These are phyloP conservation scores for Cantharis lateralis DNA, from an alignment of 2,888 invertebrate species.

Conservation along the genomic window DNA sequence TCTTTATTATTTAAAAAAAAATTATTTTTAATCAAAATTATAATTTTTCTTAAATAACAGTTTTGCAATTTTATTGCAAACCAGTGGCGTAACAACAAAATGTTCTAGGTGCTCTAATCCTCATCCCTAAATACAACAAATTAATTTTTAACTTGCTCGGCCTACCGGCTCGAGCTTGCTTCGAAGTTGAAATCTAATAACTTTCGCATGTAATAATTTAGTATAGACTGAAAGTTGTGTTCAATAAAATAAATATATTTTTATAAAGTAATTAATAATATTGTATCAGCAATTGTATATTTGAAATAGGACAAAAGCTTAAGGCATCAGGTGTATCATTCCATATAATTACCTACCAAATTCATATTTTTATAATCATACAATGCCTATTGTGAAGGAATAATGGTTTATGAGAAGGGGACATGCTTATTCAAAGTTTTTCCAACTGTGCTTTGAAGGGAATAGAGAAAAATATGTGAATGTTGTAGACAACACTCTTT, in stretches of 20 bases:
- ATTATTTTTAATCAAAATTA: neutral
- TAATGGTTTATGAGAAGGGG: conserved; percentile 47
- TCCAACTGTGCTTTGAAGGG: conserved; percentile 4
- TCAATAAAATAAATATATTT: neutral
- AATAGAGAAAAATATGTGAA: neutral
- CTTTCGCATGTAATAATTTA: too few relatives aligned
- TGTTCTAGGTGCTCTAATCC: too few relatives aligned
- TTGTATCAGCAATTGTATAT: neutral
- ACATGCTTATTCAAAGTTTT: conserved; percentile 10
- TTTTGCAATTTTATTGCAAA: too few relatives aligned
- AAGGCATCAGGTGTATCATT: conserved; percentile 45
- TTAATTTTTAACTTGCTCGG: too few relatives aligned
- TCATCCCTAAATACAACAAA: too few relatives aligned
- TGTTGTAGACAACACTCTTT: conserved; percentile 2
- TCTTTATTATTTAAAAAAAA: neutral
- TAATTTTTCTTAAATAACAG: too few relatives aligned
- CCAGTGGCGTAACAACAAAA: too few relatives aligned
- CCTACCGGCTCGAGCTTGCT: too few relatives aligned
- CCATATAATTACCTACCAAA: conserved; percentile 44
- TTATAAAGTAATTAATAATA: neutral
- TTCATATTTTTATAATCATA: conserved; percentile 51
- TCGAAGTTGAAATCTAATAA: too few relatives aligned
- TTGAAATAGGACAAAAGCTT: conserved; percentile 13
- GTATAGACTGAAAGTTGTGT: neutral
- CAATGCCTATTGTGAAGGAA: conserved; percentile 51